phyloP scores from a whole-genome alignment of 2,113 vertebrate species.

The Crotalus horridus region DNA sequence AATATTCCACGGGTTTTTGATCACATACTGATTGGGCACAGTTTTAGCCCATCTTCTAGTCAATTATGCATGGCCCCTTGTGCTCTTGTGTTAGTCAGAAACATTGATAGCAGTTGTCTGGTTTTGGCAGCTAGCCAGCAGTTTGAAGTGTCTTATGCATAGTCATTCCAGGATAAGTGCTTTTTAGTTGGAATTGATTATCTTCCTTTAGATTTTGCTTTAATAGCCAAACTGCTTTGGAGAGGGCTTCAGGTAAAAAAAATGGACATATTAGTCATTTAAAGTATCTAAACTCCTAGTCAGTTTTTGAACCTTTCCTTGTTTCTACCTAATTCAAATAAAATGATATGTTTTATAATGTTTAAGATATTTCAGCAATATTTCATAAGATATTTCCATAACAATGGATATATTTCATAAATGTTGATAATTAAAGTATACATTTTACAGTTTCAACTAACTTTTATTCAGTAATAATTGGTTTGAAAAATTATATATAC shows the following conservation, averaged over 20 bases:
- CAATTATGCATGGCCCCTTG: constrained; percentile 79
- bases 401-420: constrained; percentile 17
- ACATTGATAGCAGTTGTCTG: constrained; percentile 71
- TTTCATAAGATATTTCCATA: neutral
- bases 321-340: constrained; percentile 64
- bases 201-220: constrained; percentile 74
- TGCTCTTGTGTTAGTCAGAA: constrained; percentile 67
- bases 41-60: constrained; percentile 83
- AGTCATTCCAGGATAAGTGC: constrained; percentile 69
- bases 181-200: constrained; percentile 80
- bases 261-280: constrained; percentile 63
- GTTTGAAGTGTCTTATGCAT: constrained; percentile 60
- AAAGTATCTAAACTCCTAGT: constrained; percentile 67
- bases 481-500: neutral
- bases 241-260: constrained; percentile 72
- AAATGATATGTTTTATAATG: constrained; percentile 61
- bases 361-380: constrained; percentile 43
- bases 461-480: neutral
- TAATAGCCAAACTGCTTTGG: constrained; percentile 70
- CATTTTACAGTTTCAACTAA: neutral
- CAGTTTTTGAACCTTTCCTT: constrained; percentile 63
- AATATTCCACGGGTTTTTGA: constrained; percentile 78
- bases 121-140: constrained; percentile 71
- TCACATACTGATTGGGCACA: constrained; percentile 82
- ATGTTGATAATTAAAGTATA: neutral